These are phyloP conservation scores for Caenorhabditis japonica DNA, from an alignment of 2,888 invertebrate species.

Conservation along the genomic window DNA sequence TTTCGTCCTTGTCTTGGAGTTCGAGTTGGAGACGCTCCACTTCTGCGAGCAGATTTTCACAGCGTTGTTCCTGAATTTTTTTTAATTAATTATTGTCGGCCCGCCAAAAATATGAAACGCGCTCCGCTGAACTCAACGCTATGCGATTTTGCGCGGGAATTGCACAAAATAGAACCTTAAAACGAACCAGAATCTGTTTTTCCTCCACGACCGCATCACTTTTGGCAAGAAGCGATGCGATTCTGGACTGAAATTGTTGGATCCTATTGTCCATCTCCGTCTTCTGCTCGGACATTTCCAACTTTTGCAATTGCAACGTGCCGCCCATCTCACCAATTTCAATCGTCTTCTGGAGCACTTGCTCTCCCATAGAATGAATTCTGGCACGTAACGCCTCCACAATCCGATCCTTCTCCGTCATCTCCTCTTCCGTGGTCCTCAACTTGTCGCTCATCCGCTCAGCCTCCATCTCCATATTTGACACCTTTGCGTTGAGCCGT, in stretches of 20 bases:
- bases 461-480: conserved; percentile 6
- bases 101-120: too few relatives aligned
- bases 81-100: too few relatives aligned
- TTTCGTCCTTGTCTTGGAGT: background rate
- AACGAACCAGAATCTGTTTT: background rate
- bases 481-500: too few relatives aligned
- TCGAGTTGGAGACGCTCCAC: background rate
- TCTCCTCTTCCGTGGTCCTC: too few relatives aligned
- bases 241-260: background rate
- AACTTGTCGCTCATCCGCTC: background rate
- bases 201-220: background rate
- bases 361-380: conserved; percentile 3
- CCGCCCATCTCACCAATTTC: background rate
- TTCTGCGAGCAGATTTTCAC: background rate
- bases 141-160: too few relatives aligned
- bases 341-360: background rate
- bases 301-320: background rate
- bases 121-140: too few relatives aligned
- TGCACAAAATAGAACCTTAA: too few relatives aligned
- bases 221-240: background rate
- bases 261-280: conserved; percentile 5
- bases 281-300: background rate
- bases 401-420: too few relatives aligned
- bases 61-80: background rate
- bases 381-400: too few relatives aligned